Base-by-base conservation (phyloP, 2,888 invertebrate genomes). In the Incurvaria masculella region DNA sequence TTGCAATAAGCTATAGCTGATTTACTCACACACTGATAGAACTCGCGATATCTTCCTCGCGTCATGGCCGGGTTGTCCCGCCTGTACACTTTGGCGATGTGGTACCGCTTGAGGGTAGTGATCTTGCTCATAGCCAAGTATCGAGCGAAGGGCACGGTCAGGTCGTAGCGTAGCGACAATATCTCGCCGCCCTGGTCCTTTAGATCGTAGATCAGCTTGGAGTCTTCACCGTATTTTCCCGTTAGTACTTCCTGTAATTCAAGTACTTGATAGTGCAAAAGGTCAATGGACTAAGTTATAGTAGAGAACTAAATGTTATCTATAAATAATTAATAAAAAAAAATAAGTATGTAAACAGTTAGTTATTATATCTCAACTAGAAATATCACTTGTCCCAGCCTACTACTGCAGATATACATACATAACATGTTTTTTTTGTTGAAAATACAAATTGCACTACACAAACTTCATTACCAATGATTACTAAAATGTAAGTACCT, bases 191-290 rank as follows among this genome's bases (percentile, higher is more conserved):
- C 99, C 74, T 99, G 98, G 75, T 99, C 97, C 66, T 94, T 94
- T 42, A 99, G 79, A 70, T 99, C 98, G 69, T 98, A 99, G 51
- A 99, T 99, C 10, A 99, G 79, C 67, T 99, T 99, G 0, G 97
- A 94, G 68, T 99, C 99, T 75, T 99, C 99, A 1, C 99, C 99
- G 79, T 99, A 99, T 76, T 99, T 99, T 43, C 97, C 99, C 18
- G 96, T 97, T 45, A 99, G 78, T 3, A 97, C 95, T 71, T 98
- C 97, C 93, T 96, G 66, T 10, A 63, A 67, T 50, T 51, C 10
- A 10, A 27, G 27, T 21, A 33, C 21, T 46, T 20, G 21, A 38
- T 5, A 10, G 2, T 49, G 21, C 4, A 43, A 17, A 23, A 19
- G 20, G n/a, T n/a, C n/a, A n/a, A n/a, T n/a, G n/a, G n/a, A n/a